phyloP scores from a whole-genome alignment of 1,140 invertebrate genomes.

The Drosophila bocki region DNA sequence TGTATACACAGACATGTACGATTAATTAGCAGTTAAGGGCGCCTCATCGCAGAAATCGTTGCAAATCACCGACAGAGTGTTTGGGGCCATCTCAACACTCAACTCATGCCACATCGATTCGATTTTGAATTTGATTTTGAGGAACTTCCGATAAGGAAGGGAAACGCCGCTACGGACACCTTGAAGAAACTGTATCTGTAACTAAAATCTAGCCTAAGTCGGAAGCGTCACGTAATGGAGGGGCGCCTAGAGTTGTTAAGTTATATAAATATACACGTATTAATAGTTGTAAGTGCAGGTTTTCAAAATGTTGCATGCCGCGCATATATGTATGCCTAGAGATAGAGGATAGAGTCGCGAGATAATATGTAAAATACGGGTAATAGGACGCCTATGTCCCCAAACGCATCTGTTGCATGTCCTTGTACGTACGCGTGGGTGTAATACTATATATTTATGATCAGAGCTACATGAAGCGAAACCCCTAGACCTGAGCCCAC shows the following conservation, averaged over 20 bases:
- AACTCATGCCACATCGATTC: slow-evolving; percentile 19
- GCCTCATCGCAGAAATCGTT: slow-evolving; percentile 9
- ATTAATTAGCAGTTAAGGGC: slow-evolving; percentile 35
- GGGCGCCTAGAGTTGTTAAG: slow-evolving; percentile 22
- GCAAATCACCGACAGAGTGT: slow-evolving; percentile 3
- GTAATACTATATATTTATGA: slow-evolving; percentile 38
- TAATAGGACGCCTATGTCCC: slow-evolving; percentile 43
- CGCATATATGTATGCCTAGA: slow-evolving; percentile 19
- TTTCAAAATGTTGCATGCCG: slow-evolving; percentile 59
- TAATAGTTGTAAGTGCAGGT: slow-evolving; percentile 53
- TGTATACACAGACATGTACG: slow-evolving; percentile 8
- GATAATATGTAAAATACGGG: slow-evolving; percentile 54
- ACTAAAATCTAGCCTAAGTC: slow-evolving; percentile 55
- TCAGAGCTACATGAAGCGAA: slow-evolving; percentile 19
- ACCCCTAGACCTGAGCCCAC: slow-evolving; percentile 33
- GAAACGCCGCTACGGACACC: slow-evolving; percentile 79
- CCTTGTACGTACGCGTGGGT: slow-evolving; percentile 26
- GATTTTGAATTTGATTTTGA: slow-evolving; percentile 47
- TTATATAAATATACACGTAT: slow-evolving; percentile 31
- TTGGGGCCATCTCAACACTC: background rate
- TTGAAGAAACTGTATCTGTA: slow-evolving; percentile 61
- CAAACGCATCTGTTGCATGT: slow-evolving; percentile 44
- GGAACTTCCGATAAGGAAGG: slow-evolving; percentile 50
- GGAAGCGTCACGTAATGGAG: slow-evolving; percentile 9
- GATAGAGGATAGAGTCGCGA: slow-evolving; percentile 13